A percentile compares a stretch with the other conserved stretches of the same genome.
Evolutionary conservation across 1,140 invertebrate genomes (phyloP).

Genomic region (Drosophila kurseongensis): DNA sequence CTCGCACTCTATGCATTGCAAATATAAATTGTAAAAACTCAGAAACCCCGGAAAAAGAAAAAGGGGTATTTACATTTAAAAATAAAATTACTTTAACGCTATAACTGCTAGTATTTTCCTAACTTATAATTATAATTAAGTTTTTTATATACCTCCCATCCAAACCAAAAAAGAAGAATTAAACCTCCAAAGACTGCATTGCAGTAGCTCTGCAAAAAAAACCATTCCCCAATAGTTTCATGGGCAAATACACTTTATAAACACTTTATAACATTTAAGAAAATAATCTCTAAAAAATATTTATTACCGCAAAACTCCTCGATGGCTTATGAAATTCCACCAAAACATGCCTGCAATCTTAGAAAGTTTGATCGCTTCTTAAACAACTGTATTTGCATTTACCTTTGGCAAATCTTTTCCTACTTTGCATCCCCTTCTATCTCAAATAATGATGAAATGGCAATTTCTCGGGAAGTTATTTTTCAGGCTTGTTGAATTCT

Average conservation of each 20-base stretch:
- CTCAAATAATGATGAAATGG: slow-evolving; percentile 64
- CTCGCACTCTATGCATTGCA: slow-evolving; percentile 57
- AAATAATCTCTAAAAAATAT: slow-evolving; percentile 20
- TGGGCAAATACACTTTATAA: neutral
- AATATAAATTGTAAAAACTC: slow-evolving; percentile 42
- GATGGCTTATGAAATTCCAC: slow-evolving; percentile 7
- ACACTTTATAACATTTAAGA: slow-evolving; percentile 15
- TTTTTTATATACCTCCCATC: too few relatives aligned
- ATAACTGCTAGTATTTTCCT: neutral
- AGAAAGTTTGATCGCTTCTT: slow-evolving; percentile 13
- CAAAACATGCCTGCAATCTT: slow-evolving; percentile 8
- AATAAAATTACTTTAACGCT: neutral
- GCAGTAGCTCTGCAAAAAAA: neutral
- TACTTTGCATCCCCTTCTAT: slow-evolving; percentile 19
- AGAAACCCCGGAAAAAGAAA: slow-evolving; percentile 31
- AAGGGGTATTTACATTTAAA: neutral
- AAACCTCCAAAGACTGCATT: neutral
- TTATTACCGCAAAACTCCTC: slow-evolving; percentile 13
- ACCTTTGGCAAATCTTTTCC: slow-evolving; percentile 34
- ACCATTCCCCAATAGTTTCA: neutral
- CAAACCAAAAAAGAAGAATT: neutral
- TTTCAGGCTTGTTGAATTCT: slow-evolving; percentile 22
- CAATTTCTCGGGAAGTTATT: slow-evolving; percentile 64
- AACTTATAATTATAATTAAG: too few relatives aligned
- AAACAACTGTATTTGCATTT: slow-evolving; percentile 11